Evolutionary conservation across 1,140 invertebrate species (phyloP), one percentile per base, ranked within the genome.

Genomic region (Hestina assimilis): DNA sequence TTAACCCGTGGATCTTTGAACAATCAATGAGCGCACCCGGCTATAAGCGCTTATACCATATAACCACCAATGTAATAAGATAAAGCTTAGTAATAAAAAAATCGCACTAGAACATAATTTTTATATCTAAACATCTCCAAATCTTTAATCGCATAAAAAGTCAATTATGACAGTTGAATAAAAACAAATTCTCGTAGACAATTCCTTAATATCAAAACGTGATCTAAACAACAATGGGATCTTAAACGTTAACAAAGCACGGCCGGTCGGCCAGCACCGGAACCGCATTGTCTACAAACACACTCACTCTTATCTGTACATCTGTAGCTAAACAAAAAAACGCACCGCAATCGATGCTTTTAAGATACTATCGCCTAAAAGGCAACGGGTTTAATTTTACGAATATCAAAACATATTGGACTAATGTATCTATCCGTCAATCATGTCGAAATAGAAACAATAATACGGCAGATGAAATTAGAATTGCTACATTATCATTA

Each of bases 331-430:
- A 63, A 58, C 46, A 63, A 63, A 63, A 61, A 38, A 38, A 38
- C 15, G 7, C 6, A 33, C n/a, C 31, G 51, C 61, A 55, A 55
- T 54, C 38, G 38, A 64, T 59, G 61, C 61, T 64, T 64, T 64
- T 64, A 64, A 64, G 61, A 64, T 64, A 64, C 21, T 15, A 42
- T 52, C 48, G 5, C 12, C 35, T 42, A 52, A 48, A 35, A 52
- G 33, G 33, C 33, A 28, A 41, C 8, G 33, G 24, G 3, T 40
- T 15, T 19, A 17, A 15, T 40, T 40, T 3, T 19, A 9, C 43
- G 28, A 20, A 47, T 60, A 43, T 59, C 42, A n/a, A 41, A 53
- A 54, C 43, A 15, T 15, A 7, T 3, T 2, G 6, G 14, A 3
- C 41, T 43, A 43, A 43, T 43, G 41, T 17, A 19, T 42, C 40